Evolutionary conservation across 2,797 vertebrate species (phyloP).

Genomic region (Ispidina picta): DNA sequence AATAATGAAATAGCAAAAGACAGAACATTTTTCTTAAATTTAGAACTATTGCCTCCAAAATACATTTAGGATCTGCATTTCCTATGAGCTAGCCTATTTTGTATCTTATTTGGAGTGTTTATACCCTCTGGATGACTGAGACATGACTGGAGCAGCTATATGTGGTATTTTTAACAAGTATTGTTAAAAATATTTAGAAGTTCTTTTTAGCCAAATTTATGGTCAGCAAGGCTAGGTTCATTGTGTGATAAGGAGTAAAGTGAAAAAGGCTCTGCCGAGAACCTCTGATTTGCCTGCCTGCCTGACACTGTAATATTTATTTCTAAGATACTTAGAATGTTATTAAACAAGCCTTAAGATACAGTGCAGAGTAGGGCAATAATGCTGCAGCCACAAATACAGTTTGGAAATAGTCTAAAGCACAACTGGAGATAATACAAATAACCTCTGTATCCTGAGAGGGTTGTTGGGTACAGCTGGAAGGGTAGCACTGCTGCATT

Average conservation of each 20-base stretch:
- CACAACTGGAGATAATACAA: neutral
- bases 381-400: neutral
- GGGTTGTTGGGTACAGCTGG: neutral
- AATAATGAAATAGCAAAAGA: neutral
- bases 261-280: neutral
- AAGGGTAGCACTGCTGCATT: neutral
- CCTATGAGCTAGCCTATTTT: neutral
- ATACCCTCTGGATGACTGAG: neutral
- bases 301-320: neutral
- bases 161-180: neutral
- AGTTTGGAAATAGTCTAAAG: neutral
- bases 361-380: neutral
- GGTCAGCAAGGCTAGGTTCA: neutral
- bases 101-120: neutral
- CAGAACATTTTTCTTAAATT: neutral
- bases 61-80: neutral
- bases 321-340: neutral
- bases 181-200: neutral
- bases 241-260: neutral
- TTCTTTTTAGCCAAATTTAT: neutral
- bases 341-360: neutral
- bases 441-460: neutral
- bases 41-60: neutral
- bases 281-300: constrained; percentile 22
- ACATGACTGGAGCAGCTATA: neutral